Evolutionary conservation across 2,113 vertebrate species (phyloP).

Genomic region (Prietella phreatophila): DNA sequence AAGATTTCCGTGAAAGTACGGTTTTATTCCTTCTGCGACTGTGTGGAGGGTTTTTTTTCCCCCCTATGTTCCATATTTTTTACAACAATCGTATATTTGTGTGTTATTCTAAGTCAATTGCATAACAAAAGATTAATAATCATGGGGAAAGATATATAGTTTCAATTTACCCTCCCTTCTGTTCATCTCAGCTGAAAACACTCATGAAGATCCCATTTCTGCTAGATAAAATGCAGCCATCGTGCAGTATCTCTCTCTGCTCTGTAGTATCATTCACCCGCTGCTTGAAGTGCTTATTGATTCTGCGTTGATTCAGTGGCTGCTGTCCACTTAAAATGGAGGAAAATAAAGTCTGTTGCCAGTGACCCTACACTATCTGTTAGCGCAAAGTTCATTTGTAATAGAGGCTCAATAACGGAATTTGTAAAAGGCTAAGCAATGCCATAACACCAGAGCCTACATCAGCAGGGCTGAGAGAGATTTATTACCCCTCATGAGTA

Average conservation of each 20-base stretch:
- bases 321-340: conserved; percentile 43
- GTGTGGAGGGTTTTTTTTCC: conserved; percentile 16
- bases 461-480: conserved; percentile 22
- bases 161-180: background rate
- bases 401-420: conserved; percentile 40
- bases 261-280: conserved; percentile 20
- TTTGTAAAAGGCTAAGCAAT: conserved; percentile 36
- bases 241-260: conserved; percentile 17
- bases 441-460: background rate
- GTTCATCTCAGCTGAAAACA: conserved; percentile 27
- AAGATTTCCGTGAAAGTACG: conserved; percentile 57
- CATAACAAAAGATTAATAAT: conserved; percentile 16
- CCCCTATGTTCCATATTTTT: background rate
- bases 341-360: conserved; percentile 39
- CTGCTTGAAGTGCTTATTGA: conserved; percentile 43
- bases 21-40: conserved; percentile 24
- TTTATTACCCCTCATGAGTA: background rate
- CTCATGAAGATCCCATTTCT: conserved; percentile 29
- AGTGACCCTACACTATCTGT: conserved; percentile 43
- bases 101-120: conserved; percentile 1
- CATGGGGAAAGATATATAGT: conserved; percentile 1
- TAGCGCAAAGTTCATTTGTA: conserved; percentile 37
- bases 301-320: conserved; percentile 41
- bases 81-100: conserved; percentile 1
- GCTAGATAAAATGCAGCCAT: conserved; percentile 17